phyloP scores from a whole-genome alignment of 2,113 vertebrate species.

The Coregonus clupeaformis region DNA sequence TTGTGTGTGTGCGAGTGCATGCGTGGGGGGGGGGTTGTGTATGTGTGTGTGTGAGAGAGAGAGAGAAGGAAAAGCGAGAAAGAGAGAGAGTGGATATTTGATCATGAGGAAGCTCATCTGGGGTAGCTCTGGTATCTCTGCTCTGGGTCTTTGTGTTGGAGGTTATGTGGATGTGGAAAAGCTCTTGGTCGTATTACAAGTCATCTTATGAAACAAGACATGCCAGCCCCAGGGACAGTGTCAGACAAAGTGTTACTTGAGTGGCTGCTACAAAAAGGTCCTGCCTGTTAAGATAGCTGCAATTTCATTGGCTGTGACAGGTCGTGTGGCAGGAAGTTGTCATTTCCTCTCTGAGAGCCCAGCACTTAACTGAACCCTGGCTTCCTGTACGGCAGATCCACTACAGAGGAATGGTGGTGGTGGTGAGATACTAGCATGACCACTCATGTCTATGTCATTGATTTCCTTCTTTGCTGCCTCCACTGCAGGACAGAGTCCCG shows the following conservation, averaged over 20 bases:
- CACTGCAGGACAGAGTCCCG: slow-evolving; percentile 78
- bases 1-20: slow-evolving; percentile 12
- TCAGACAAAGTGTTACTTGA: slow-evolving; percentile 15
- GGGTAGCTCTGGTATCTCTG: neutral
- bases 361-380: slow-evolving; percentile 17
- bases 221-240: neutral
- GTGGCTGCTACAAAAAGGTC: slow-evolving; percentile 19
- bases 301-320: slow-evolving; percentile 41
- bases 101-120: neutral
- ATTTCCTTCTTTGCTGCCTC: slow-evolving; percentile 19
- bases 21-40: neutral
- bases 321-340: slow-evolving; percentile 56
- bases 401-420: neutral
- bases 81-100: neutral
- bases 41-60: neutral
- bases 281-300: slow-evolving; percentile 27
- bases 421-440: neutral
- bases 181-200: neutral
- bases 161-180: slow-evolving; percentile 11
- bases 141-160: slow-evolving; percentile 9
- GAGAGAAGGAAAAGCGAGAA: neutral
- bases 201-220: slow-evolving; percentile 7
- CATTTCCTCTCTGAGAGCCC: slow-evolving; percentile 57
- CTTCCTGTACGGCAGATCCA: too few relatives aligned
- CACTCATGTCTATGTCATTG: neutral